These are phyloP conservation scores for Lasioglossum figueresi DNA, from an alignment of 2,888 invertebrate genomes.

Conservation along the genomic window DNA sequence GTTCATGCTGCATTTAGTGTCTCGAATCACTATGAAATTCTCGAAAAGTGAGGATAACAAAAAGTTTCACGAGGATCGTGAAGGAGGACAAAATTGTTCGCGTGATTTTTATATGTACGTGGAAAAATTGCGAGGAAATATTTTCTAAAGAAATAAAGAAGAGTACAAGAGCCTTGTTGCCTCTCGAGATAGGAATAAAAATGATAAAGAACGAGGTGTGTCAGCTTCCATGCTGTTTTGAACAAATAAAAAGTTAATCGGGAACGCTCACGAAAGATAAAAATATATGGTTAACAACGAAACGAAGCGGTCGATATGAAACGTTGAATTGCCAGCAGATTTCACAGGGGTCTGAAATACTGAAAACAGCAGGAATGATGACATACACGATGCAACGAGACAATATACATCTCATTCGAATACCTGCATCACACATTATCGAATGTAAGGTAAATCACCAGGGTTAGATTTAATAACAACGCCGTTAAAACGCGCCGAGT, in stretches of 20 bases:
- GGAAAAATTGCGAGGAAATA: neutral
- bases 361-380: neutral
- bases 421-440: conserved; percentile 5
- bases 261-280: neutral
- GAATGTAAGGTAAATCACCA: neutral
- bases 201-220: neutral
- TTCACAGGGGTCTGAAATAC: conserved; percentile 3
- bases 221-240: neutral
- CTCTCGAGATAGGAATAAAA: neutral
- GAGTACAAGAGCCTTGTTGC: neutral
- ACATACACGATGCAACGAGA: neutral
- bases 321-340: neutral
- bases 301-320: neutral
- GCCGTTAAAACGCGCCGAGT: conserved; percentile 5
- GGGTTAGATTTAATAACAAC: conserved; percentile 3
- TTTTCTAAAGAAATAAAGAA: neutral
- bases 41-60: neutral
- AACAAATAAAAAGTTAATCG: neutral
- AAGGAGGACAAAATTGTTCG: neutral
- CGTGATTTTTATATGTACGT: neutral
- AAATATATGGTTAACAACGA: neutral
- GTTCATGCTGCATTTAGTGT: neutral
- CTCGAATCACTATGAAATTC: neutral
- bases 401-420: conserved; percentile 12
- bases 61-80: neutral